phyloP scores from a whole-genome alignment of 2,797 vertebrate species.

The Triplophysa bombifrons region DNA sequence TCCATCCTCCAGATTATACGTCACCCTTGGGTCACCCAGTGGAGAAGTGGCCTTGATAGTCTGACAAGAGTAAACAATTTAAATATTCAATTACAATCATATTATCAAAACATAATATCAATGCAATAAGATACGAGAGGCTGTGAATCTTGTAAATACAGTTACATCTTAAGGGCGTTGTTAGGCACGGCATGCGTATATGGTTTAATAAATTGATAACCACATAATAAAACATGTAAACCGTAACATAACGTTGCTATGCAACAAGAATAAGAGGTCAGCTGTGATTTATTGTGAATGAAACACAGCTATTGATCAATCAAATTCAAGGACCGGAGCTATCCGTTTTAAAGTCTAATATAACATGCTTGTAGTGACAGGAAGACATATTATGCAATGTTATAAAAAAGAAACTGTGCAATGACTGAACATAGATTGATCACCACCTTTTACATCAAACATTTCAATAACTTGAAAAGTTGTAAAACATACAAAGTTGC shows the following conservation, averaged over 20 bases:
- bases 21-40: constrained; percentile 86
- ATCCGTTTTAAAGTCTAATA: not conserved
- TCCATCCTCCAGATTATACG: constrained; percentile 87
- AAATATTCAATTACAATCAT: not conserved
- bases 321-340: not conserved
- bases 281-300: not conserved
- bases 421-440: not conserved
- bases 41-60: constrained; percentile 83
- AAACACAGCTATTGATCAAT: not conserved
- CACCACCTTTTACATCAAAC: not conserved
- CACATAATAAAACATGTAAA: not conserved
- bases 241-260: not conserved
- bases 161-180: not conserved
- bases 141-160: not conserved
- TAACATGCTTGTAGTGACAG: not conserved
- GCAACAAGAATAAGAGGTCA: not conserved
- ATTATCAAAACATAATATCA: not conserved
- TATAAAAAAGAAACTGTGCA: not conserved
- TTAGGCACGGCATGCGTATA: not conserved
- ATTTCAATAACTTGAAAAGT: not conserved
- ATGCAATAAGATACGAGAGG: not conserved
- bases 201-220: not conserved
- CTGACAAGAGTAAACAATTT: constrained; percentile 62
- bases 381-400: not conserved
- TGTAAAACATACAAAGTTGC: not conserved